Evolutionary conservation across 2,888 invertebrate species (phyloP), one percentile per base, ranked within the genome.

Genomic region (Eubasilissa splendida): DNA sequence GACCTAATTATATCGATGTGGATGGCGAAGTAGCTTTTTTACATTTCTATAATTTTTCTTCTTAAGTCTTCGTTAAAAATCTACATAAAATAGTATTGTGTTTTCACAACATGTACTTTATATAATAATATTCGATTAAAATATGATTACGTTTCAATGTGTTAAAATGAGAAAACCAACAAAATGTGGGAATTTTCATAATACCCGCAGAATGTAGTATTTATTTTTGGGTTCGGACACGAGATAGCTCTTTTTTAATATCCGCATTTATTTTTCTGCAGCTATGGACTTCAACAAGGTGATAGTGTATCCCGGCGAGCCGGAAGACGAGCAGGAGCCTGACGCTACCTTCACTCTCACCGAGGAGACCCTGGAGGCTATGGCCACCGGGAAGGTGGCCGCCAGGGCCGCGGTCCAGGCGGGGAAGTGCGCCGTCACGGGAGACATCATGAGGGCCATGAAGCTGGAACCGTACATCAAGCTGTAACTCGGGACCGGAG

Each of bases 381-480:
- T 91, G 82, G 90, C 90, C 56, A 85, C 85, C 8, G 90, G 91
- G 1, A 86, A 87, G 54, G 90, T 90, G 75, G 88, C 89, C 59
- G 85, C 90, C 0, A 85, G 90, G 12, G 86, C 86, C 80, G 88
- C 90, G 83, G 88, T 90, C 87, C 90, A 90, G 78, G 89, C 90
- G 0, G 91, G 91, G 0, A 85, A 89, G 31, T 91, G 91, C 81
- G 90, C 90, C 2, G 90, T 90, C 84, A 91, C 90, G 0, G 91
- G 91, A 2, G 90, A 91, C 85, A 87, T 91, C 85, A 90, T 90
- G 90, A 86, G 90, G 58, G 91, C 90, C 4, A 91, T 91, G 91
- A 88, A 90, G 85, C 87, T 91, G 80, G 91, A 91, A 59, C 84
- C 84, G 3, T 84, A 84, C 73, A 83, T 84, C 70, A 83, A 83